phyloP scores from a whole-genome alignment of 2,888 invertebrate species.

The Calameuta filiformis region DNA sequence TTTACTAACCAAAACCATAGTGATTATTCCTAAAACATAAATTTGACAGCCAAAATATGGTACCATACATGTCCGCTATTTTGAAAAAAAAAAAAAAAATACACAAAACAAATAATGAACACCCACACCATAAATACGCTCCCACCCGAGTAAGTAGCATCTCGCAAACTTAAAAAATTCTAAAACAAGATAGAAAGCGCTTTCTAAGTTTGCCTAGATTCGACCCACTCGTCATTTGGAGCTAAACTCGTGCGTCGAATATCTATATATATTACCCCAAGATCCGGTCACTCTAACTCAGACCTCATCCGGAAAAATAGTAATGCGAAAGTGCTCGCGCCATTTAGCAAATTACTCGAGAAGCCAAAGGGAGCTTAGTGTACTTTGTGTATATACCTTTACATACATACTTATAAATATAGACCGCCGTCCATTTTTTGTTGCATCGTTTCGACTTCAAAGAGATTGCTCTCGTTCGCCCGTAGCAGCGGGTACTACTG shows the following conservation, averaged over 20 bases:
- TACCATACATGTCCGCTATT: background rate
- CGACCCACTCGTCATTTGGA: background rate
- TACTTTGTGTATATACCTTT: background rate
- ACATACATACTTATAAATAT: background rate
- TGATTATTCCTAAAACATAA: no score
- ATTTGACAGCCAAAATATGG: background rate
- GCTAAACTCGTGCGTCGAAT: background rate
- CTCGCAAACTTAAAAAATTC: background rate
- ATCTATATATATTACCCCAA: background rate
- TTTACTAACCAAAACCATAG: no score
- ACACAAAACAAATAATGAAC: background rate
- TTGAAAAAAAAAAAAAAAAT: background rate
- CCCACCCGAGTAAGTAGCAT: background rate
- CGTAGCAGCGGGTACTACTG: conserved; percentile 8
- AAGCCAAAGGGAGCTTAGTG: background rate
- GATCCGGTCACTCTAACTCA: background rate
- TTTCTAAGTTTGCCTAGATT: background rate
- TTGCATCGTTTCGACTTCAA: conserved; percentile 26
- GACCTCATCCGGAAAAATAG: background rate
- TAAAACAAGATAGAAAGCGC: background rate
- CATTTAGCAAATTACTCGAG: conserved; percentile 4
- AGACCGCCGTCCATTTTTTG: background rate
- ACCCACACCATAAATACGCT: background rate
- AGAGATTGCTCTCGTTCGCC: conserved; percentile 28
- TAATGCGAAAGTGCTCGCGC: conserved; percentile 1